Base-by-base conservation (phyloP, 2,888 invertebrate species). In the Blastobasis lacticolella region DNA sequence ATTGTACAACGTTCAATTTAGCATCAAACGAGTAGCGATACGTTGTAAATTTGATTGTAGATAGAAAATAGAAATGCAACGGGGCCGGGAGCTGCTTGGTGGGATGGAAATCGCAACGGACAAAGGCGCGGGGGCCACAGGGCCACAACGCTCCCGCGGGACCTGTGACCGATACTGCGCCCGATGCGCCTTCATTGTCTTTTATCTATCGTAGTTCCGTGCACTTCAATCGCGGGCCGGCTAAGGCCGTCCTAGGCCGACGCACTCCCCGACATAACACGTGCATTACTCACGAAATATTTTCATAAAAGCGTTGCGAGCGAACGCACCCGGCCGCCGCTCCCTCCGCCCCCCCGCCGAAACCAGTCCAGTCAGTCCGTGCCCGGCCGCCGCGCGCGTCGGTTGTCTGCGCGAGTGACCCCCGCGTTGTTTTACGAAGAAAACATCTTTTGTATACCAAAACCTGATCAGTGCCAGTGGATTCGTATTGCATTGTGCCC, bases 271-370 rank as follows among this genome's bases (percentile, higher is more conserved):
- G 69, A 76, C 82, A 87, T 85, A 85, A 82, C 88, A 87, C 86
- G 88, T 87, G 88, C 85, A 87, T 88, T 87, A 87, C 87, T 87
- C 88, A 88, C 88, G 78, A 88, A 87, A 88, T 88, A 88, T 88
- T 87, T 88, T 87, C 88, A 88, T 87, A 87, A 86, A 86, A 81
- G 78, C 85, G 78, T 83, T 77, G 80, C 78, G 75, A 84, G 81
- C 86, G 80, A 80, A 85, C 82, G 85, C 82, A 81, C 69, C 73
- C 66, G 61, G 56, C 63, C 59, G 64, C 60, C 63, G 60, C 72
- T 69, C 69, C 45, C 57, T 59, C 55, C 59, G 56, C 62, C 59
- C 55, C 47, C 59, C 61, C 72, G 67, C 71, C 71, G 71, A 83
- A 87, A 86, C 86, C 86, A 87, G 86, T 87, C 81, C 84, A 87